These are phyloP conservation scores for Chloroceryle inda DNA, from an alignment of 2,797 vertebrate genomes.

Conservation along the genomic window DNA sequence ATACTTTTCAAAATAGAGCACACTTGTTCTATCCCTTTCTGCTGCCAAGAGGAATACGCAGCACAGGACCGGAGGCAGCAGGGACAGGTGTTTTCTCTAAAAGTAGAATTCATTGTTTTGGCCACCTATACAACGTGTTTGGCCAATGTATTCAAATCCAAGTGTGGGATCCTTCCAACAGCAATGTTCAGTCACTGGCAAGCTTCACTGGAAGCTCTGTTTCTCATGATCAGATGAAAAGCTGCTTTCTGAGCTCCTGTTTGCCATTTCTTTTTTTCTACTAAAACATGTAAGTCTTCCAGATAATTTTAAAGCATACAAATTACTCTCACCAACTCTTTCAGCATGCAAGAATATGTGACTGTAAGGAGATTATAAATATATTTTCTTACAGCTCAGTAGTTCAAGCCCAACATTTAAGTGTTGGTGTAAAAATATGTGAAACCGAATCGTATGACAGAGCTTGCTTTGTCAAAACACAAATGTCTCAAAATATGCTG, in stretches of 20 bases:
- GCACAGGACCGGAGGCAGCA: slow-evolving; percentile 22
- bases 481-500: slow-evolving; percentile 67
- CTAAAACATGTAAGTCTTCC: background rate
- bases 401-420: slow-evolving; percentile 64
- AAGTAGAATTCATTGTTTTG: slow-evolving; percentile 59
- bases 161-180: slow-evolving; percentile 41
- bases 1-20: slow-evolving; percentile 43
- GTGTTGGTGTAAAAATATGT: slow-evolving; percentile 61
- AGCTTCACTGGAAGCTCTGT: background rate
- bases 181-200: slow-evolving; percentile 26
- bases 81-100: slow-evolving; percentile 65
- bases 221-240: background rate
- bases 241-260: slow-evolving; percentile 12
- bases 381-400: slow-evolving; percentile 63
- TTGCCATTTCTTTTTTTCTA: background rate
- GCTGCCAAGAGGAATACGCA: slow-evolving; percentile 15
- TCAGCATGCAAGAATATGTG: background rate
- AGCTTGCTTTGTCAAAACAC: slow-evolving; percentile 74
- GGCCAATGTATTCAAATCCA: background rate
- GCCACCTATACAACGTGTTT: slow-evolving; percentile 11
- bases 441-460: slow-evolving; percentile 66
- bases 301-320: background rate
- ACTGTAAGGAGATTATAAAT: slow-evolving; percentile 51
- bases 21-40: background rate
- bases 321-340: slow-evolving; percentile 23